Percentiles rank a stretch among this genome's conserved stretches.
phyloP scores from a whole-genome alignment of 2,797 vertebrate genomes.

The Manis crassicaudata region DNA sequence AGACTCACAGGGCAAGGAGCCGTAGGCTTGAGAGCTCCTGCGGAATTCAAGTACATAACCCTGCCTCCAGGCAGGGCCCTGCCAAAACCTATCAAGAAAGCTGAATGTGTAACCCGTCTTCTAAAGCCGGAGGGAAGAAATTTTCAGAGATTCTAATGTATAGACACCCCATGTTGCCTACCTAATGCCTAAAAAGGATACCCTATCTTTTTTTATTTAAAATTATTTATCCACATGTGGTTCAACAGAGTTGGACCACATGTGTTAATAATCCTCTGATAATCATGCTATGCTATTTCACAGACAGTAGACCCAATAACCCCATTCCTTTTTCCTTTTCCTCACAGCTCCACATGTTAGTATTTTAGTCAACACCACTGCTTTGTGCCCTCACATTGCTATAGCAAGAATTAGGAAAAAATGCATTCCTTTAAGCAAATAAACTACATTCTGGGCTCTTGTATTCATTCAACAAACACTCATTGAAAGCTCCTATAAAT shows the following conservation, averaged over 20 bases:
- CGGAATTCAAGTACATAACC: conserved; percentile 43
- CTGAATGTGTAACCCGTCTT: neutral
- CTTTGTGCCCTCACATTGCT: neutral
- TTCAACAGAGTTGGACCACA: neutral
- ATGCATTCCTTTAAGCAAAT: neutral
- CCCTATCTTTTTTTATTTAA: conserved; percentile 35
- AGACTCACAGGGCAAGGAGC: conserved; percentile 21
- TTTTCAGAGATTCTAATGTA: conserved; percentile 18
- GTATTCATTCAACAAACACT: conserved; percentile 46
- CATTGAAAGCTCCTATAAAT: neutral
- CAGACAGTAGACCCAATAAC: neutral
- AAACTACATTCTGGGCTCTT: neutral
- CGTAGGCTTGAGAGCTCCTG: conserved; percentile 44
- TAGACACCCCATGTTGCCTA: neutral
- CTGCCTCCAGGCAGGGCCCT: conserved; percentile 49
- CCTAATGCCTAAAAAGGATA: conserved; percentile 37
- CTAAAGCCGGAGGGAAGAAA: conserved; percentile 40
- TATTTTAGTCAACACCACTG: neutral
- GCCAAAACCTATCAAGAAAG: conserved; percentile 28
- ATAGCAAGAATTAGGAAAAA: neutral
- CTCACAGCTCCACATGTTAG: neutral
- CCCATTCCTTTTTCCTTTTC: neutral
- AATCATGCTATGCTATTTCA: conserved; percentile 16
- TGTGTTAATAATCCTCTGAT: neutral
- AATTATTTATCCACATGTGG: conserved; percentile 43